Evolutionary conservation across 2,797 vertebrate species (phyloP).

Genomic region (Parauchenoglanis punctatus): DNA sequence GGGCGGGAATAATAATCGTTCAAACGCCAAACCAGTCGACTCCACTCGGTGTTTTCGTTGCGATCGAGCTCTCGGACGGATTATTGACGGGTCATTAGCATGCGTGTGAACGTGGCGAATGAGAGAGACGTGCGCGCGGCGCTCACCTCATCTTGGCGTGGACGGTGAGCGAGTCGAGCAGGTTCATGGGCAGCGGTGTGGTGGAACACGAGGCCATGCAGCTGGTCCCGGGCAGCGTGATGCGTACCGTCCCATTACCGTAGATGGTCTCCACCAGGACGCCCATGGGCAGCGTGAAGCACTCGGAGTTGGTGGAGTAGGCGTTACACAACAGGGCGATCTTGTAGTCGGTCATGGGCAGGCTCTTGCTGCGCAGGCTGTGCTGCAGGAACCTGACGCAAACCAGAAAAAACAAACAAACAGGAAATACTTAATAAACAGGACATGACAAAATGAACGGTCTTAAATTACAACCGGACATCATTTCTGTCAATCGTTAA

Average conservation of each 20-base stretch:
- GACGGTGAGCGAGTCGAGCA: constrained; percentile 95
- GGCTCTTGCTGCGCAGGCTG: constrained; percentile 92
- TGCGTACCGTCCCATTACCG: constrained; percentile 90
- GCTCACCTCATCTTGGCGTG: constrained; percentile 98
- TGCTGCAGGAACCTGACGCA: constrained; percentile 91
- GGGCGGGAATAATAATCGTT: too few relatives aligned
- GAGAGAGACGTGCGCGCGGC: not conserved
- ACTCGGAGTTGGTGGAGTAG: constrained; percentile 98
- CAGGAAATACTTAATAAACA: not conserved
- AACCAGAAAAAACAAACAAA: not conserved
- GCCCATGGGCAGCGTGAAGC: constrained; percentile 97
- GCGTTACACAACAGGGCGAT: constrained; percentile 97
- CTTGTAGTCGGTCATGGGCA: constrained; percentile 98
- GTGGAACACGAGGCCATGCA: constrained; percentile 93
- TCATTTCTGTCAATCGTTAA: too few relatives aligned
- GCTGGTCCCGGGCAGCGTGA: constrained; percentile 91
- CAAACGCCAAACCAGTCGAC: too few relatives aligned
- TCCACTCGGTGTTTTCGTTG: too few relatives aligned
- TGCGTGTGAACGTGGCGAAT: too few relatives aligned
- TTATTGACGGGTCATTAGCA: too few relatives aligned
- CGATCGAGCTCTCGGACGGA: too few relatives aligned
- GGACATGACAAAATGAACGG: too few relatives aligned
- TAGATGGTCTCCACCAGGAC: constrained; percentile 98
- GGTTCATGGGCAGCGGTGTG: constrained; percentile 95
- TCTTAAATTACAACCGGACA: not conserved